Conservation (phyloP, 2,888 invertebrate species). For the Carterocephalus palaemon region DNA sequence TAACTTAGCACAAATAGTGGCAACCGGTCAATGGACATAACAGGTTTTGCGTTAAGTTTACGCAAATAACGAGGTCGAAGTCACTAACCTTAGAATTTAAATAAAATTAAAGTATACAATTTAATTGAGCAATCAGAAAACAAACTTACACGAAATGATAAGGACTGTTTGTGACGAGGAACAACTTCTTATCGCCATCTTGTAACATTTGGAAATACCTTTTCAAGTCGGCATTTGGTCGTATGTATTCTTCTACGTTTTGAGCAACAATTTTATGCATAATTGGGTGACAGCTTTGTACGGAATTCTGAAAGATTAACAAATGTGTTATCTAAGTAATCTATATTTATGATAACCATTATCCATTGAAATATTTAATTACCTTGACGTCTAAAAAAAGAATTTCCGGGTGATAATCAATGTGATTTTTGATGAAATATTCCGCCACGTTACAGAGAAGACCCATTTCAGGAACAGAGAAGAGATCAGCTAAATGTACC, state of each 20-base stretch:
- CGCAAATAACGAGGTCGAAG: not conserved
- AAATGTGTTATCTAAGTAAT: not conserved
- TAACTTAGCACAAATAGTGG: no score
- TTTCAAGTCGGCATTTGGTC: slow-evolving; percentile 84
- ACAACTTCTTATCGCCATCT: slow-evolving; percentile 89
- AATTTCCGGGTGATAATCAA: slow-evolving; percentile 97
- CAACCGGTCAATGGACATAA: no score
- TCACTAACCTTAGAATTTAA: not conserved
- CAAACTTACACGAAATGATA: slow-evolving; percentile 93
- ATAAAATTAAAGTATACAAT: not conserved
- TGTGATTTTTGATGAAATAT: slow-evolving; percentile 92
- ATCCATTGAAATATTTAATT: slow-evolving; percentile 28
- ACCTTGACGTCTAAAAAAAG: slow-evolving; percentile 96
- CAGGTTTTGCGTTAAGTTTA: not conserved
- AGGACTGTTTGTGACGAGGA: slow-evolving; percentile 97
- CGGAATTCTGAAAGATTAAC: slow-evolving; percentile 83
- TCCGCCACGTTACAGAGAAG: slow-evolving; percentile 95
- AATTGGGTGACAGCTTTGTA: slow-evolving; percentile 90
- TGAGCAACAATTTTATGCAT: slow-evolving; percentile 94
- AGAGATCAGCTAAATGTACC: slow-evolving; percentile 97
- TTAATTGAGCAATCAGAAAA: slow-evolving; percentile 9
- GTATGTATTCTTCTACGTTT: slow-evolving; percentile 88
- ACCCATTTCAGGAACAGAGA: slow-evolving; percentile 98
- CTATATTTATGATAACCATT: not conserved
- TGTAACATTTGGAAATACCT: slow-evolving; percentile 87